These are phyloP conservation scores for Toxostoma redivivum DNA, from an alignment of 2,113 vertebrate genomes.

Conservation along the genomic window DNA sequence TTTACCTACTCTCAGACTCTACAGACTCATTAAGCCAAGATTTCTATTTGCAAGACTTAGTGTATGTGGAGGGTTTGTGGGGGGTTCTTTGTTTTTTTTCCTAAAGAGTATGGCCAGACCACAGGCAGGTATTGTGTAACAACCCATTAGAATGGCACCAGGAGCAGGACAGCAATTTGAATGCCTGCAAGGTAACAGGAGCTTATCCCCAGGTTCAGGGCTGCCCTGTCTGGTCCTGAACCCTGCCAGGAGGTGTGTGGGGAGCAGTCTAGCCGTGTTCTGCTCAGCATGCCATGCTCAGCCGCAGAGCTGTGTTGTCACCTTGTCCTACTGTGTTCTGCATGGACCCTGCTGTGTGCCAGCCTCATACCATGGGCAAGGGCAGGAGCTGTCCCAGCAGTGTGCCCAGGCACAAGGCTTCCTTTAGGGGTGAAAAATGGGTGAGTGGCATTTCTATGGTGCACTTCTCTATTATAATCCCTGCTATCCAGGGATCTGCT, in stretches of 20 bases:
- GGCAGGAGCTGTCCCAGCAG: not conserved
- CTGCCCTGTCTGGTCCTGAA: not conserved
- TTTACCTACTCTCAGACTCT: not conserved
- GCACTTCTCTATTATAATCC: not conserved
- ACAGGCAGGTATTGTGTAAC: not conserved
- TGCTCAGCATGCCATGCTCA: too few species aligned
- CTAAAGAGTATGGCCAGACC: not conserved
- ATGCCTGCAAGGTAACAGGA: not conserved
- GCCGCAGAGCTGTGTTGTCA: not conserved
- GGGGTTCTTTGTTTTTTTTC: not conserved
- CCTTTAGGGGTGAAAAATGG: not conserved
- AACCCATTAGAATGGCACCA: not conserved
- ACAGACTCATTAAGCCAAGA: not conserved
- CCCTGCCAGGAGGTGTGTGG: not conserved
- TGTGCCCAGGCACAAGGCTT: not conserved
- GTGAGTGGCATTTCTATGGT: not conserved
- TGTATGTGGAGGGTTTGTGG: not conserved
- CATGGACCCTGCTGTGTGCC: not conserved
- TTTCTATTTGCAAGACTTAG: not conserved
- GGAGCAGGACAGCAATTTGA: not conserved
- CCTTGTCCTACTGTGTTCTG: not conserved
- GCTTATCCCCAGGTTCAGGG: not conserved
- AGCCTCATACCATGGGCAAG: accelerated
- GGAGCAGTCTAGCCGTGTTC: not conserved
- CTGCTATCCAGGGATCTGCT: not conserved